A percentile compares a stretch with the other conserved stretches of the same genome.
phyloP scores from a whole-genome alignment of 2,888 invertebrate species.

The Pseudolycoriella hygida region DNA sequence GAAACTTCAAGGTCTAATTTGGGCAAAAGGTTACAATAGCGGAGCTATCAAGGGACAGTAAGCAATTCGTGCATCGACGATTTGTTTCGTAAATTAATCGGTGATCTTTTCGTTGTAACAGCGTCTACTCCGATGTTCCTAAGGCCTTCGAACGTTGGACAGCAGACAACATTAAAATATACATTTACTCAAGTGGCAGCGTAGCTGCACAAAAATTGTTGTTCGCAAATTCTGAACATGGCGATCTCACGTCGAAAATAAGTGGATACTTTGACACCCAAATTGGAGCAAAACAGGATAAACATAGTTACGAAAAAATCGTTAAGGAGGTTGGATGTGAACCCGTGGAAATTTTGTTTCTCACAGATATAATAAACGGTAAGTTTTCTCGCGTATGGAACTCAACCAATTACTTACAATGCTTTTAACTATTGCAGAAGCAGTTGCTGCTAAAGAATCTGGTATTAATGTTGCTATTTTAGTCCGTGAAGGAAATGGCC shows the following conservation, averaged over 20 bases:
- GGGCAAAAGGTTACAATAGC: slow-evolving; percentile 65
- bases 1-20: slow-evolving; percentile 78
- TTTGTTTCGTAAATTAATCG: too few species aligned
- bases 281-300: slow-evolving; percentile 63
- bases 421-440: slow-evolving; percentile 41
- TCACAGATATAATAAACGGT: slow-evolving; percentile 77
- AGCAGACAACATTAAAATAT: slow-evolving; percentile 47
- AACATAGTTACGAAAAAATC: slow-evolving; percentile 62
- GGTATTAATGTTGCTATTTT: slow-evolving; percentile 54
- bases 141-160: slow-evolving; percentile 56
- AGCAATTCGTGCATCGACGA: slow-evolving; percentile 33
- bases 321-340: slow-evolving; percentile 42
- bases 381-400: neutral
- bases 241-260: slow-evolving; percentile 56
- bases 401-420: neutral
- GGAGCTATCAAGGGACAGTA: slow-evolving; percentile 76
- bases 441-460: slow-evolving; percentile 58
- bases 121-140: slow-evolving; percentile 75
- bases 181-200: slow-evolving; percentile 85
- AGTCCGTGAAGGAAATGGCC: slow-evolving; percentile 60
- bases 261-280: slow-evolving; percentile 75
- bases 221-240: slow-evolving; percentile 56
- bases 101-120: slow-evolving; percentile 29
- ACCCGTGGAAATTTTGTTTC: slow-evolving; percentile 56
- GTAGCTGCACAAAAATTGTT: slow-evolving; percentile 78